phyloP scores from a whole-genome alignment of 2,113 vertebrate species.

The Triplophysa siluroides region DNA sequence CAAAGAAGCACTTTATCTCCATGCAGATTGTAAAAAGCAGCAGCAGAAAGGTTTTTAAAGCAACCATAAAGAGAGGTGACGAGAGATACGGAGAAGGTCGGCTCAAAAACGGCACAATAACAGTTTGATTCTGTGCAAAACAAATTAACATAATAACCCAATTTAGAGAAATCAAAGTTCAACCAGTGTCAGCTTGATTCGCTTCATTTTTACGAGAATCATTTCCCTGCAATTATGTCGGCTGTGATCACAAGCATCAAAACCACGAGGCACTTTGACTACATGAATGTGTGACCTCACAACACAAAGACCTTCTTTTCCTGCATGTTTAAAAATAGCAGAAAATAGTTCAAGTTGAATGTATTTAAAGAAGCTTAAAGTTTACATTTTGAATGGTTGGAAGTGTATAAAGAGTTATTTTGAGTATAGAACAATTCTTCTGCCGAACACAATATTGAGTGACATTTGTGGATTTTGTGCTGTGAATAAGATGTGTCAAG shows the following conservation, averaged over 20 bases:
- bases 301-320: conserved; percentile 33
- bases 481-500: no score
- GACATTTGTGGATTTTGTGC: no score
- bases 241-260: conserved; percentile 51
- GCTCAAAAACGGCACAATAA: background rate
- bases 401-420: background rate
- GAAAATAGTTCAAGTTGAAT: background rate
- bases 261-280: conserved; percentile 66
- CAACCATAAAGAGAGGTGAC: background rate
- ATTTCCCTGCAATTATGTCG: conserved; percentile 45
- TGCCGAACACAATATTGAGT: no score
- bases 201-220: conserved; percentile 44
- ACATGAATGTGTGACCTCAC: conserved; percentile 21
- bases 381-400: no score
- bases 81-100: conserved; percentile 11
- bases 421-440: no score
- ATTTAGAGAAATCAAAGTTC: conserved; percentile 56
- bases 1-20: background rate
- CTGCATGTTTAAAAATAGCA: background rate
- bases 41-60: background rate
- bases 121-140: conserved; percentile 26
- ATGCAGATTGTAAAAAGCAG: background rate
- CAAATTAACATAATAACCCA: conserved; percentile 48
- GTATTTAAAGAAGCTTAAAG: no score
- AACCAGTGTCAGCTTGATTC: conserved; percentile 42